phyloP scores from a whole-genome alignment of 1,140 invertebrate genomes.

The Nymphalis io region DNA sequence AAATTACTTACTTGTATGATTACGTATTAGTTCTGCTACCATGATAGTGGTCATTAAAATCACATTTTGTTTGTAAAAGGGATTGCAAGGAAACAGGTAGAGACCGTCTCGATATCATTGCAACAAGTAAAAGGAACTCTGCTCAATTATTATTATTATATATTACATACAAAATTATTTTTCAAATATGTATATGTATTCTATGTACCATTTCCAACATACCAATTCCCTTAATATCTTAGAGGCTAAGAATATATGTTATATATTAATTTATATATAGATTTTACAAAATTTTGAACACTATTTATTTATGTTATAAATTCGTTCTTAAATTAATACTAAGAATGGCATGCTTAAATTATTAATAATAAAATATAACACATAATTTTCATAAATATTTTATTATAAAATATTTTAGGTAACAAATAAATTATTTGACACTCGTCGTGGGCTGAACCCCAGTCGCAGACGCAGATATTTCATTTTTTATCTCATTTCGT shows the following conservation, averaged over 20 bases:
- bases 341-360: too few relatives aligned
- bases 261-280: too few relatives aligned
- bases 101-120: slow-evolving; percentile 17
- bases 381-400: neutral
- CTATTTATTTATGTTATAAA: too few relatives aligned
- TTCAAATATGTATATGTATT: too few relatives aligned
- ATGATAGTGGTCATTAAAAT: slow-evolving; percentile 53
- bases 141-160: neutral
- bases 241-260: too few relatives aligned
- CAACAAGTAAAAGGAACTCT: slow-evolving; percentile 8
- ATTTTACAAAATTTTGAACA: too few relatives aligned
- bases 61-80: slow-evolving; percentile 47
- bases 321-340: too few relatives aligned
- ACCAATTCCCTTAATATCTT: too few relatives aligned
- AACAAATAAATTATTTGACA: neutral
- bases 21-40: slow-evolving; percentile 49
- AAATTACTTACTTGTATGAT: slow-evolving; percentile 40
- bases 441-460: neutral
- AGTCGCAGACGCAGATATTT: slow-evolving; percentile 8
- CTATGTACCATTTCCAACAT: too few relatives aligned
- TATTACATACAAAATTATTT: too few relatives aligned
- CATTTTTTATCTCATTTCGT: slow-evolving; percentile 38
- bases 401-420: slow-evolving; percentile 4
- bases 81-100: slow-evolving; percentile 18
- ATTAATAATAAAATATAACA: too few relatives aligned